A percentile compares a stretch with the other conserved stretches of the same genome.
phyloP scores from a whole-genome alignment of 2,113 vertebrate species.

The Acanthochromis polyacanthus region DNA sequence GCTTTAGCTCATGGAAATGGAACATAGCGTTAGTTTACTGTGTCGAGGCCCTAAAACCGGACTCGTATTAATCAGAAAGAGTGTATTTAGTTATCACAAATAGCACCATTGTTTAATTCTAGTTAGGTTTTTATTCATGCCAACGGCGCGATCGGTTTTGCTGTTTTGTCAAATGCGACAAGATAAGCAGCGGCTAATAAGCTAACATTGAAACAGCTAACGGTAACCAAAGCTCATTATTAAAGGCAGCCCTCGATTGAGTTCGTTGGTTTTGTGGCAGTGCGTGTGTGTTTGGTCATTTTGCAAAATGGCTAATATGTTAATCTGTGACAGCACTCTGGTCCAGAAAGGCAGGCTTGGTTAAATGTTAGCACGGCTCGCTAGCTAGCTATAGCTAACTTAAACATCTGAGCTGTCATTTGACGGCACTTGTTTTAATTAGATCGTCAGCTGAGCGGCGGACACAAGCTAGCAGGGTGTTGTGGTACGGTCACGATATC shows the following conservation, averaged over 20 bases:
- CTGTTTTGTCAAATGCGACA: constrained; percentile 2
- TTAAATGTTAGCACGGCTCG: constrained; percentile 36
- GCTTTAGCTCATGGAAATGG: constrained; percentile 20
- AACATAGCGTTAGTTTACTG: not conserved
- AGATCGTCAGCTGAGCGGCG: not conserved
- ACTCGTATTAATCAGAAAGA: not conserved
- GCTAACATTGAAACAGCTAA: constrained; percentile 62
- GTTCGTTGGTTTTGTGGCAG: not conserved
- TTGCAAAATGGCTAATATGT: fast-evolving
- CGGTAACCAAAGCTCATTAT: not conserved
- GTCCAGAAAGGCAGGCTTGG: not conserved
- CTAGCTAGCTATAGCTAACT: constrained; percentile 49
- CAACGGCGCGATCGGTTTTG: not conserved
- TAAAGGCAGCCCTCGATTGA: not conserved
- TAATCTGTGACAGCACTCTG: not conserved
- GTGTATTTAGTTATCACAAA: not conserved
- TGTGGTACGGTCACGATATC: not conserved
- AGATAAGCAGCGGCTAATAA: constrained; percentile 29
- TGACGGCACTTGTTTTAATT: constrained; percentile 11
- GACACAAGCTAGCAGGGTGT: not conserved
- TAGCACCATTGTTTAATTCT: not conserved
- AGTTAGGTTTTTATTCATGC: not conserved
- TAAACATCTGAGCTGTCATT: constrained; percentile 59
- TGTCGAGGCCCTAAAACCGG: constrained; percentile 8
- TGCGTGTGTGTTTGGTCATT: not conserved